phyloP scores from a whole-genome alignment of 2,888 invertebrate species.

The Megastigmus dorsalis region DNA sequence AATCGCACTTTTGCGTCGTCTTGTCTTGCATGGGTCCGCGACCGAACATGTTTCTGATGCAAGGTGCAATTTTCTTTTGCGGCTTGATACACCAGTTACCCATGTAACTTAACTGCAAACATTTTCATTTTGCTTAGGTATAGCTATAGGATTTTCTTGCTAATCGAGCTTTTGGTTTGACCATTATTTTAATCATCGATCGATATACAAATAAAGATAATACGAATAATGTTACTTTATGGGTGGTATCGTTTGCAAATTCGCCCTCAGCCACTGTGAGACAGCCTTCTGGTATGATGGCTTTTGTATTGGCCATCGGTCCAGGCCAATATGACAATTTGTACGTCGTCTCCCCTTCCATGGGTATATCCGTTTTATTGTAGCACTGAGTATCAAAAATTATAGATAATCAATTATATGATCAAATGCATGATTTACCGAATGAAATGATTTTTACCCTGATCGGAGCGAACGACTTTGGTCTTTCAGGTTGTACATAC shows the following conservation, averaged over 20 bases:
- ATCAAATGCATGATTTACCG: neutral
- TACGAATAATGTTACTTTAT: slow-evolving; percentile 76
- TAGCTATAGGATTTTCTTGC: too few relatives aligned
- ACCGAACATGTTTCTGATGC: slow-evolving; percentile 63
- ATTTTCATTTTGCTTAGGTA: neutral
- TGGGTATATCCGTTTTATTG: slow-evolving; percentile 72
- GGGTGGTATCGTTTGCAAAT: slow-evolving; percentile 76
- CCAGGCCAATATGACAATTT: slow-evolving; percentile 68
- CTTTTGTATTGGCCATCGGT: slow-evolving; percentile 52
- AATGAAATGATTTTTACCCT: slow-evolving; percentile 65
- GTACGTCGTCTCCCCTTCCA: slow-evolving; percentile 80
- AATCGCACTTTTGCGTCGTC: slow-evolving; percentile 85
- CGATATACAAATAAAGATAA: too few relatives aligned
- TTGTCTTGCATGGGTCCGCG: slow-evolving; percentile 83
- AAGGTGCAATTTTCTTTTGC: slow-evolving; percentile 62
- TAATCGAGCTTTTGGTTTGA: too few relatives aligned
- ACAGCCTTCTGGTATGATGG: slow-evolving; percentile 71
- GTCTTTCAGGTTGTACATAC: slow-evolving; percentile 68
- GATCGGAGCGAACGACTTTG: slow-evolving; percentile 75
- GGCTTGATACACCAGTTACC: slow-evolving; percentile 68
- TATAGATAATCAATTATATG: neutral
- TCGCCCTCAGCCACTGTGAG: slow-evolving; percentile 74
- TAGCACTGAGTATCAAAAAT: slow-evolving; percentile 72
- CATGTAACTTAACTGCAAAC: slow-evolving; percentile 58
- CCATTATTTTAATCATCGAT: too few relatives aligned